Conservation (phyloP, 2,888 invertebrate species). For the Drosophila ustulata region DNA sequence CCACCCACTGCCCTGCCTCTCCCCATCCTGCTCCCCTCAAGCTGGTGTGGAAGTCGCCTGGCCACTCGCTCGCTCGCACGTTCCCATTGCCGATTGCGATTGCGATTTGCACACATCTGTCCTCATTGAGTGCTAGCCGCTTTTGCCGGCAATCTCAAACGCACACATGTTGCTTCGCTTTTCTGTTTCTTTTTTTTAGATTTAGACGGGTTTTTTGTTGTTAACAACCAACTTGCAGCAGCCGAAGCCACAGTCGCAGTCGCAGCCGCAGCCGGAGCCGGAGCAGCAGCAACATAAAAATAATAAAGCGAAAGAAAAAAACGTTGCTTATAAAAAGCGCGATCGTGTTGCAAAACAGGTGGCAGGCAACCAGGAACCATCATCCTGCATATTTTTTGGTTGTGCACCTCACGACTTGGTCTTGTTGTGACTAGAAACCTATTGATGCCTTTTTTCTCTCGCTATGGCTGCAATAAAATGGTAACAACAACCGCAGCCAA, state of each 20-base stretch:
- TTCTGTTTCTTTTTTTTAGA: conserved; percentile 59
- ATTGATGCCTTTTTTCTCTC: conserved; percentile 15
- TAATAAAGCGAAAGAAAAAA: conserved; percentile 6
- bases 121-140: conserved; percentile 65
- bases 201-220: conserved; percentile 66
- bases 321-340: conserved; percentile 53
- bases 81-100: conserved; percentile 37
- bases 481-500: background rate
- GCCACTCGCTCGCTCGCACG: conserved; percentile 16
- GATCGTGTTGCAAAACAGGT: conserved; percentile 68
- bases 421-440: conserved; percentile 43
- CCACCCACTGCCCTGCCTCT: background rate
- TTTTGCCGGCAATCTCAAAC: conserved; percentile 73
- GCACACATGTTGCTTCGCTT: conserved; percentile 78
- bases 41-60: background rate
- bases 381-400: conserved; percentile 50
- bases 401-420: conserved; percentile 43
- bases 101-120: conserved; percentile 63
- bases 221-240: conserved; percentile 4
- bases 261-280: conserved; percentile 19
- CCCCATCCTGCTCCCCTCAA: background rate
- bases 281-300: conserved; percentile 26
- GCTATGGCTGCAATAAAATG: background rate
- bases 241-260: conserved; percentile 11
- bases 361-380: conserved; percentile 61